Evolutionary conservation across 2,888 invertebrate species (phyloP).

Genomic region (Acanthosepion esculentum): DNA sequence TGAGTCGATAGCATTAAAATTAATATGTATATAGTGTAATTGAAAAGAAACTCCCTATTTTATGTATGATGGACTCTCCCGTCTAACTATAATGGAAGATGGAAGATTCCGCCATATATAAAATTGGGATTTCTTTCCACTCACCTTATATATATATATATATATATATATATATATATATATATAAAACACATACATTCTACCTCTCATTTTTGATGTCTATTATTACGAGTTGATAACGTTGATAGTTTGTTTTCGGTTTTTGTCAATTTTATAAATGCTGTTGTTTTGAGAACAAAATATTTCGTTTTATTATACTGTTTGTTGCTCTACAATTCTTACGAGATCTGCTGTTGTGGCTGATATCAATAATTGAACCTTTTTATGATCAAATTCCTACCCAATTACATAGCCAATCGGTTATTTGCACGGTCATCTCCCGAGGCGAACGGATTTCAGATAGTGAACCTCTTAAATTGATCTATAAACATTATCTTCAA

Average conservation of each 20-base stretch:
- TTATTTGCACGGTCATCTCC: background rate
- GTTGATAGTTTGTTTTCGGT: background rate
- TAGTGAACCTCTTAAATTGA: background rate
- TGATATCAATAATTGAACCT: background rate
- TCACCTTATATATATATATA: too few species aligned
- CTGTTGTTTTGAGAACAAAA: background rate
- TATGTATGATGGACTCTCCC: too few species aligned
- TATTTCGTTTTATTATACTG: background rate
- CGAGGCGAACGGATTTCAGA: background rate
- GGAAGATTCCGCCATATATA: too few species aligned
- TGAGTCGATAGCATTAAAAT: too few species aligned
- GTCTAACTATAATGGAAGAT: too few species aligned
- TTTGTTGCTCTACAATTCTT: background rate
- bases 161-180: too few species aligned
- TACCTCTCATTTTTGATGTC: too few species aligned
- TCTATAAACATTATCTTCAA: background rate
- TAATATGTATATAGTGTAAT: too few species aligned
- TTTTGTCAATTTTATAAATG: background rate
- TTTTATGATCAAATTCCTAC: background rate
- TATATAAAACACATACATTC: too few species aligned
- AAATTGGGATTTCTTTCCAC: too few species aligned
- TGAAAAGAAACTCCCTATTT: too few species aligned
- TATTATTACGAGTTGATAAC: background rate
- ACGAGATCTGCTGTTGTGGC: background rate
- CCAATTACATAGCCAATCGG: background rate